Conservation (phyloP, 2,797 vertebrate species). For the Poeciliopsis paucimaculata region DNA sequence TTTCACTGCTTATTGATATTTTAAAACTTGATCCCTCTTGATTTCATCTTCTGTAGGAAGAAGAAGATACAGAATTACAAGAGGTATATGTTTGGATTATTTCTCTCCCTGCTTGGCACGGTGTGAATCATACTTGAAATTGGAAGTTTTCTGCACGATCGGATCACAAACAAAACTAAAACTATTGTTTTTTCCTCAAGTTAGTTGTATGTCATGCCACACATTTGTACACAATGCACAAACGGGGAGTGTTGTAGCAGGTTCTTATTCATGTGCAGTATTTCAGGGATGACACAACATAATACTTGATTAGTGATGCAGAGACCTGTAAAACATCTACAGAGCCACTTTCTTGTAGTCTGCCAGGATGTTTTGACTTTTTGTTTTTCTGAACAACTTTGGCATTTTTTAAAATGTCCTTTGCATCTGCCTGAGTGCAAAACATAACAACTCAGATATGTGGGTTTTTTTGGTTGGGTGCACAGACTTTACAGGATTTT, state of each 20-base stretch:
- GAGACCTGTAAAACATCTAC: slow-evolving; percentile 3
- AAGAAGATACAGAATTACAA: slow-evolving; percentile 76
- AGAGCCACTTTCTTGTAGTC: slow-evolving; percentile 15
- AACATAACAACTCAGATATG: slow-evolving; percentile 24
- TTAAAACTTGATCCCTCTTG: slow-evolving; percentile 25
- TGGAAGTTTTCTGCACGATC: slow-evolving; percentile 46
- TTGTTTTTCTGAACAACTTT: slow-evolving; percentile 39
- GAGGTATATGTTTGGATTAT: slow-evolving; percentile 73
- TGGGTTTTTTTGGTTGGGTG: slow-evolving; percentile 34
- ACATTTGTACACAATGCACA: slow-evolving; percentile 15
- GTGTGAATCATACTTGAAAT: slow-evolving; percentile 37
- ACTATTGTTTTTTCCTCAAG: slow-evolving; percentile 9
- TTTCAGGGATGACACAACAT: slow-evolving; percentile 17
- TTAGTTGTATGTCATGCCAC: slow-evolving; percentile 18
- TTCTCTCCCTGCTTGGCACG: slow-evolving; percentile 43
- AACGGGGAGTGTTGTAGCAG: slow-evolving; percentile 11
- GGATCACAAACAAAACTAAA: slow-evolving; percentile 15
- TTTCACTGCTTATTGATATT: slow-evolving; percentile 12
- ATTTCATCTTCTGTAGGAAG: slow-evolving; percentile 70
- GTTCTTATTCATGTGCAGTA: slow-evolving; percentile 20
- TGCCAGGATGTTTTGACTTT: slow-evolving; percentile 12
- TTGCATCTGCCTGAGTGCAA: slow-evolving; percentile 15
- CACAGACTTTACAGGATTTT: slow-evolving; percentile 32
- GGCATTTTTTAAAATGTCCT: slow-evolving; percentile 12
- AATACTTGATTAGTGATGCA: slow-evolving; percentile 19